Evolutionary conservation across 2,888 invertebrate species (phyloP).

Genomic region (Meloe dianella): DNA sequence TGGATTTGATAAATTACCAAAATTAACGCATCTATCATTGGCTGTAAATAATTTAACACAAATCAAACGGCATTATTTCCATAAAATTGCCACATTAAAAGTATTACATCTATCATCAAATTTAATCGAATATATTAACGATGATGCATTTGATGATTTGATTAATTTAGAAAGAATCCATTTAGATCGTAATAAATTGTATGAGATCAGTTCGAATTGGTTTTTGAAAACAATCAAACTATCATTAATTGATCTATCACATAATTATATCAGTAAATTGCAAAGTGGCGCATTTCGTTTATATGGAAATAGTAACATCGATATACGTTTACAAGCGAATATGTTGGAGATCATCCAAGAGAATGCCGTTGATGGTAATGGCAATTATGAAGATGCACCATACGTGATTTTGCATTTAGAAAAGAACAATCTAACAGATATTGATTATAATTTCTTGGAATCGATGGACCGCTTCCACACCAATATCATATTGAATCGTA

Average conservation of each 20-base stretch:
- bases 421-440: slow-evolving; percentile 36
- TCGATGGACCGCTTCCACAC: slow-evolving; percentile 35
- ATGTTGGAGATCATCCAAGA: slow-evolving; percentile 34
- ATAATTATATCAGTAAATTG: slow-evolving; percentile 39
- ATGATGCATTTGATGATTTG: slow-evolving; percentile 41
- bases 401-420: slow-evolving; percentile 42
- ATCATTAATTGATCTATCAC: slow-evolving; percentile 39
- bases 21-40: slow-evolving; percentile 41
- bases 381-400: slow-evolving; percentile 14
- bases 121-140: slow-evolving; percentile 39
- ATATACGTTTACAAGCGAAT: slow-evolving; percentile 39
- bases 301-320: slow-evolving; percentile 20
- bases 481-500: slow-evolving; percentile 39
- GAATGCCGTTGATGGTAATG: slow-evolving; percentile 28
- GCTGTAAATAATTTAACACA: slow-evolving; percentile 43
- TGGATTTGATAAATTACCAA: slow-evolving; percentile 44
- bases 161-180: slow-evolving; percentile 39
- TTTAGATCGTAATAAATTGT: slow-evolving; percentile 44
- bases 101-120: slow-evolving; percentile 45
- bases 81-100: slow-evolving; percentile 37
- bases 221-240: slow-evolving; percentile 38
- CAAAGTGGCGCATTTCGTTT: slow-evolving; percentile 28
- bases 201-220: slow-evolving; percentile 37
- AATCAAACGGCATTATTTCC: slow-evolving; percentile 40
- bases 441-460: slow-evolving; percentile 32